Conservation (phyloP, 2,888 invertebrate genomes). For the Drosophila meridiana region DNA sequence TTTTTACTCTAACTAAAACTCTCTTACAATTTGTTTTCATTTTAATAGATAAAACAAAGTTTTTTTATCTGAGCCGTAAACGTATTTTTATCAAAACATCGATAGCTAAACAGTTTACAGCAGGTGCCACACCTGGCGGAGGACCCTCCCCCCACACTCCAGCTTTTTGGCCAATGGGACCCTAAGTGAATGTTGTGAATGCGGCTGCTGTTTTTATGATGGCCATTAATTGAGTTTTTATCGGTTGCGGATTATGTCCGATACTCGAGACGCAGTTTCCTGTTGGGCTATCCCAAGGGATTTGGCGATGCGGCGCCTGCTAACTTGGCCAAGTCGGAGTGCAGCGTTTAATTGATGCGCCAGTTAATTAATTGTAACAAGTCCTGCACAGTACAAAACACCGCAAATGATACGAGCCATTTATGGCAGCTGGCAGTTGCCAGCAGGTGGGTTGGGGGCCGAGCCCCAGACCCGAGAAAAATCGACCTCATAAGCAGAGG, state of each 20-base stretch:
- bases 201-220: constrained; percentile 44
- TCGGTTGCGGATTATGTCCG: constrained; percentile 65
- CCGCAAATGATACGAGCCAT: constrained; percentile 61
- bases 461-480: constrained; percentile 26
- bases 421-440: constrained; percentile 55
- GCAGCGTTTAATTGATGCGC: constrained; percentile 72
- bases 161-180: background rate
- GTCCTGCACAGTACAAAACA: constrained; percentile 61
- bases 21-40: background rate
- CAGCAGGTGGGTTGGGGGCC: background rate
- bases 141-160: background rate
- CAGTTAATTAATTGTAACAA: constrained; percentile 79
- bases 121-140: constrained; percentile 19
- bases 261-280: constrained; percentile 26
- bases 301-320: constrained; percentile 55
- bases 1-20: background rate
- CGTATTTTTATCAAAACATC: background rate
- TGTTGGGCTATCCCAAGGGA: constrained; percentile 44
- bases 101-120: background rate
- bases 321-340: constrained; percentile 28
- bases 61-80: background rate
- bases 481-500: constrained; percentile 71
- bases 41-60: background rate
- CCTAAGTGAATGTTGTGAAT: constrained; percentile 31
- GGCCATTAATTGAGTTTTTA: constrained; percentile 75